Evolutionary conservation across 2,113 vertebrate species (phyloP), one percentile per base, ranked within the genome.

Genomic region (Hippocampus mohnikei): DNA sequence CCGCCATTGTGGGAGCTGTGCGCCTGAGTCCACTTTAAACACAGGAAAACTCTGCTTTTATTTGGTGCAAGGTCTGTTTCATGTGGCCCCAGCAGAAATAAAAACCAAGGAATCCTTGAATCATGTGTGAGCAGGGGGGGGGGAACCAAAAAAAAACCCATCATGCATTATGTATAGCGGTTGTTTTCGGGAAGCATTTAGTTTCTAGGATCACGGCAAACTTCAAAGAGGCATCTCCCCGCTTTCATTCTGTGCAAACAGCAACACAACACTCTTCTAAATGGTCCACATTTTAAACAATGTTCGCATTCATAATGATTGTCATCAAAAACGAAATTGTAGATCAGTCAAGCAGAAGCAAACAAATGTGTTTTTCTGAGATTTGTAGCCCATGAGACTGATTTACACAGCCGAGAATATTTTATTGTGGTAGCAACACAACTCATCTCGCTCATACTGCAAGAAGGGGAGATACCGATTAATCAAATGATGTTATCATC

Each of bases 401-500:
- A 82, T 84, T 79, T 74, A 76, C 65, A 67, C 42, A 59, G 29
- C 20, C 20, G 44, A 72, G 63, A 75, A 72, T 67, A 69, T 37
- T 80, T 80, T 81, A 77, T 75, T 75, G 70, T 79, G 52, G 61
- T 69, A 82, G 58, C 42, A 62, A 71, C 29, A 78, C 37, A 81
- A 76, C 50, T 75, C 29, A 50, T 63, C 60, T 29, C 42, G 69
- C 65, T 83, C 71, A 69, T 72, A 82, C 72, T 72, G 77, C 46
- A 74, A 44, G 65, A 42, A 53, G 68, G 63, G 59, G 73, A 64
- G 69, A 66, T 53, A 58, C 75, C 68, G 79, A 88, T 84, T 79
- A 78, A 83, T 86, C 78, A 84, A 81, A 41, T 65, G 79, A 81
- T 78, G 81, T 81, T 85, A 84, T 82, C 85, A 82, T 70, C 74